Conservation (phyloP, 2,113 vertebrate species). For the Chrysemys picta region DNA sequence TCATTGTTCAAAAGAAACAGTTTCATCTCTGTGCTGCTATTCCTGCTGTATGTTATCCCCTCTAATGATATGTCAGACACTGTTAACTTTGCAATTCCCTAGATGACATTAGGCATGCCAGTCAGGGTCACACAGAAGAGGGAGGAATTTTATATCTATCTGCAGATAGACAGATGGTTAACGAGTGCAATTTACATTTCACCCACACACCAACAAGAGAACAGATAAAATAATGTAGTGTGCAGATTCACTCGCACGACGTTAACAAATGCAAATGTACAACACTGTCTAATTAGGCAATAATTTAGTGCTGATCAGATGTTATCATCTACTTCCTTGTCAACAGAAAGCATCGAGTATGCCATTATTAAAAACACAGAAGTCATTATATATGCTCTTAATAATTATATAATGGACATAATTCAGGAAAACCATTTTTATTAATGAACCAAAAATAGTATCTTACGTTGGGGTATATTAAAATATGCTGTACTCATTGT, state of each 20-base stretch:
- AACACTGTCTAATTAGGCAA: slow-evolving; percentile 26
- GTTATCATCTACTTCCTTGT: slow-evolving; percentile 27
- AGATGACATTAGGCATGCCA: neutral
- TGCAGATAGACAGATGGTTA: slow-evolving; percentile 9
- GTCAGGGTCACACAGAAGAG: slow-evolving; percentile 10
- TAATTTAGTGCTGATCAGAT: neutral
- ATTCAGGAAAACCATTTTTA: slow-evolving; percentile 67
- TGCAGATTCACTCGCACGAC: slow-evolving; percentile 13
- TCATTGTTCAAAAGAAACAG: neutral
- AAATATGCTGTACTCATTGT: slow-evolving; percentile 3
- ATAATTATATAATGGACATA: slow-evolving; percentile 60
- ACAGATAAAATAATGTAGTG: slow-evolving; percentile 19
- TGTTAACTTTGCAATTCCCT: neutral
- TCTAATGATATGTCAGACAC: slow-evolving; percentile 23
- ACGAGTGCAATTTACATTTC: slow-evolving; percentile 29
- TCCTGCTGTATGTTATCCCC: slow-evolving; percentile 10
- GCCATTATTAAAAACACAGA: neutral
- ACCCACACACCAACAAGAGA: neutral
- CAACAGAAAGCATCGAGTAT: neutral
- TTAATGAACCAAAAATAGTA: slow-evolving; percentile 69
- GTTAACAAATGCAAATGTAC: slow-evolving; percentile 64
- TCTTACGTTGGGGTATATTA: slow-evolving; percentile 14
- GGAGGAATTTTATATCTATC: neutral
- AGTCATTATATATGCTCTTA: slow-evolving; percentile 40
- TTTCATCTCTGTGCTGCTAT: slow-evolving; percentile 1